Base-by-base conservation (phyloP, 1,140 invertebrate species). In the Tetramorium simillimum region DNA sequence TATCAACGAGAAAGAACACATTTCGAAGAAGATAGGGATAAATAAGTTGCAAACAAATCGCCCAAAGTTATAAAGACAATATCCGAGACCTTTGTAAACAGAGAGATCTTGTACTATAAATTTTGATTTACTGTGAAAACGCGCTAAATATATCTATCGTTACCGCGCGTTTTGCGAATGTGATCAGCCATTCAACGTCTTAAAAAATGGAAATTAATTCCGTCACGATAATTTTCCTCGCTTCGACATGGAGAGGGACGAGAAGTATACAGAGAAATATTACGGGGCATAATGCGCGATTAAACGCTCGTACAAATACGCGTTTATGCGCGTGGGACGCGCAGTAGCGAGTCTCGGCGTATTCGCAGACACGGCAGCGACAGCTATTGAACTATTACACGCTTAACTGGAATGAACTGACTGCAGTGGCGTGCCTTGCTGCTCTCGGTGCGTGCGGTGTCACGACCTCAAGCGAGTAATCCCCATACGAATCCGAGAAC, bases 311-410 rank as follows among this genome's bases (percentile, higher is more conserved):
- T 84, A 87, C 73, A 87, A 90, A 89, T 89, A 87, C 49, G 46
- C 53, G 33, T 33, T 60, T 69, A 58, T 69, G 43, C 65, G 53
- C 33, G 56, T 21, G 62, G 56, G 67, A 21, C 62, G 49, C 16
- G 67, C 49, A 75, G 53, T 46, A 81, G 87, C 49, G 85, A 78
- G 33, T 51, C 70, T 82, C 88, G 85, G 70, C 89, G 88, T 88
- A 89, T 90, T 90, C 89, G 89, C 88, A 89, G 88, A 90, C 87
- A 90, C 63, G 81, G 89, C 76, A 80, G 75, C 90, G 92, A 93
- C 90, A 90, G 65, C 91, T 92, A 93, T 93, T 91, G 94, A 93
- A 92, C 93, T 93, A 95, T 95, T 94, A 94, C 92, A 94, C 90
- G 93, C 92, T 93, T 91, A 93, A 95, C 89, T 93, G 92, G 91